These are phyloP conservation scores for Venturia canescens DNA, from an alignment of 1,140 invertebrate species.

Conservation along the genomic window DNA sequence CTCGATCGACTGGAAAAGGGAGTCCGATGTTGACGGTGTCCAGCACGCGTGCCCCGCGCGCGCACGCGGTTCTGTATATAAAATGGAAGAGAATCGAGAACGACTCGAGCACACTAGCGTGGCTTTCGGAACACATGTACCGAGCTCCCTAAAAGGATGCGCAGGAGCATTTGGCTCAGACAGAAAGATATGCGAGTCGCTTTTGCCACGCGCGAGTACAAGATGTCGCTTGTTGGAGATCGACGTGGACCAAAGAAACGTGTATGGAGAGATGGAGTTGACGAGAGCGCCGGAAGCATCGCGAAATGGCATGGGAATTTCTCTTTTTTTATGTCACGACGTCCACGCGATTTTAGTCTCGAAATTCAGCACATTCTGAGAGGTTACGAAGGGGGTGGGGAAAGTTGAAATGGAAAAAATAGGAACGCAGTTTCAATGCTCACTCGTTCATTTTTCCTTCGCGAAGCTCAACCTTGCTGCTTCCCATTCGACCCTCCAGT, in stretches of 20 bases:
- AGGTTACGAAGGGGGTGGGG: not conserved
- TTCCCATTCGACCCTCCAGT: not conserved
- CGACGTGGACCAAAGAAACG: constrained; percentile 5
- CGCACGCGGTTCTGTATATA: not conserved
- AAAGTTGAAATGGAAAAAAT: not conserved
- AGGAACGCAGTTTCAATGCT: not conserved
- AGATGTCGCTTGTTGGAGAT: not conserved
- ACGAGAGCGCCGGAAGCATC: not conserved
- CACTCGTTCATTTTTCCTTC: constrained; percentile 18
- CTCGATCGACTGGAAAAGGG: constrained; percentile 8
- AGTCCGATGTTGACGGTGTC: not conserved
- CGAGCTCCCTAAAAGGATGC: constrained; percentile 1
- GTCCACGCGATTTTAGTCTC: no score
- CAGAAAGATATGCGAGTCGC: not conserved
- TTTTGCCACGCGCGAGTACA: not conserved
- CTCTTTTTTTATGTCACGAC: no score
- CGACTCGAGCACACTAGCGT: not conserved
- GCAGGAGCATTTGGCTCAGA: not conserved
- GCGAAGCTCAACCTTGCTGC: not conserved
- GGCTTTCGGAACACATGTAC: constrained; percentile 16
- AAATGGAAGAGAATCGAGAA: constrained; percentile 6
- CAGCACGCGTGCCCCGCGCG: no score
- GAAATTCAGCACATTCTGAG: no score
- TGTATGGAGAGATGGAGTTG: not conserved
- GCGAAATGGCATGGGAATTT: no score